Evolutionary conservation across 2,888 invertebrate genomes (phyloP).

Genomic region (Andrena chrysosceles): DNA sequence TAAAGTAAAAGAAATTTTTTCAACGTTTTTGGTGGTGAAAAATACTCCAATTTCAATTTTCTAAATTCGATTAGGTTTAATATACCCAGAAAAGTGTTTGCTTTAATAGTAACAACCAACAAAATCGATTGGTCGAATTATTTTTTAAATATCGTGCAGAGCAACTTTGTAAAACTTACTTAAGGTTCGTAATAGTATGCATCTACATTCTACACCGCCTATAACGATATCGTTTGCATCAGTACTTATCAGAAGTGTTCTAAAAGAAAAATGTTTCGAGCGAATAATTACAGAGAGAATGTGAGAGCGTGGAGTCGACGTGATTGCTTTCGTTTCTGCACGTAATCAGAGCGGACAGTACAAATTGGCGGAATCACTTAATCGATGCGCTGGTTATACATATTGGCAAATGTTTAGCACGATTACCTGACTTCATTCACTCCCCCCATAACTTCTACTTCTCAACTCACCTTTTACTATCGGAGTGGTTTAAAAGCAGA

Average conservation of each 20-base stretch:
- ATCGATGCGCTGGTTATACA: slow-evolving; percentile 58
- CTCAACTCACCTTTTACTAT: slow-evolving; percentile 39
- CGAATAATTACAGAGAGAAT: slow-evolving; percentile 47
- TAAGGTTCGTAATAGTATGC: too few relatives aligned
- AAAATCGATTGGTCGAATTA: too few relatives aligned
- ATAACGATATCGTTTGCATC: background rate
- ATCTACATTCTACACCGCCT: too few relatives aligned
- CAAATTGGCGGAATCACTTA: slow-evolving; percentile 72
- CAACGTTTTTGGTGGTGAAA: too few relatives aligned
- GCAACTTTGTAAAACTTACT: too few relatives aligned
- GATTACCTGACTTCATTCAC: slow-evolving; percentile 60
- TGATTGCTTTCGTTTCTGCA: slow-evolving; percentile 62
- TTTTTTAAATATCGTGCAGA: too few relatives aligned
- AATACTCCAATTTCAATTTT: too few relatives aligned
- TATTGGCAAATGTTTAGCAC: slow-evolving; percentile 73
- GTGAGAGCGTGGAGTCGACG: slow-evolving; percentile 20
- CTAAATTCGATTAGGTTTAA: too few relatives aligned
- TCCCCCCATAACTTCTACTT: slow-evolving; percentile 26
- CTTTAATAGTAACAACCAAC: too few relatives aligned
- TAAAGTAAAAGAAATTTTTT: too few relatives aligned
- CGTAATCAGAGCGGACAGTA: slow-evolving; percentile 68
- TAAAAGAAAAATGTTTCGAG: slow-evolving; percentile 45
- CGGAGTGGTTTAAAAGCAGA: slow-evolving; percentile 55
- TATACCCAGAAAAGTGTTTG: too few relatives aligned
- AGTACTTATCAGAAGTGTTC: slow-evolving; percentile 23